Evolutionary conservation across 2,113 vertebrate genomes (phyloP).

Genomic region (Sprattus sprattus): DNA sequence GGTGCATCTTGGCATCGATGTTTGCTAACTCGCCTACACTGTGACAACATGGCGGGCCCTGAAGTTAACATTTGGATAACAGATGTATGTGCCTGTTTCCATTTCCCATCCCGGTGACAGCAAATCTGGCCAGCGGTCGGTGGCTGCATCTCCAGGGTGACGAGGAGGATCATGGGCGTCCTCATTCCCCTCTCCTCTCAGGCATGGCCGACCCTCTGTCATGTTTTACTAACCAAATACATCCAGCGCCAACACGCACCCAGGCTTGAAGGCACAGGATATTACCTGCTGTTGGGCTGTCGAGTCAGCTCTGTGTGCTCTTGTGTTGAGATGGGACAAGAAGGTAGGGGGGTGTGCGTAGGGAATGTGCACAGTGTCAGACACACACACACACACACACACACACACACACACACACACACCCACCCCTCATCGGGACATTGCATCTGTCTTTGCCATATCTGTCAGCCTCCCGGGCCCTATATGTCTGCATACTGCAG

Average conservation of each 20-base stretch:
- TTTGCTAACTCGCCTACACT: constrained; percentile 40
- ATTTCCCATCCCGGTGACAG: constrained; percentile 70
- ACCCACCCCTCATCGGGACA: neutral
- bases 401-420: constrained; percentile 26
- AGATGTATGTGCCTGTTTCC: constrained; percentile 68
- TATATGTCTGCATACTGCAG: neutral
- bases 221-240: constrained; percentile 74
- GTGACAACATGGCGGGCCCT: constrained; percentile 69
- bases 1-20: neutral
- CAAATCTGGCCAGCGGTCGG: constrained; percentile 59
- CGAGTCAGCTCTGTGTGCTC: constrained; percentile 68
- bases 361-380: neutral
- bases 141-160: constrained; percentile 63
- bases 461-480: constrained; percentile 15
- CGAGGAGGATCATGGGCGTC: constrained; percentile 66
- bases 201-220: constrained; percentile 75
- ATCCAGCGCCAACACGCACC: constrained; percentile 59
- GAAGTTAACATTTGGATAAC: constrained; percentile 79
- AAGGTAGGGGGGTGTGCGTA: constrained; percentile 33
- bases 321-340: constrained; percentile 55
- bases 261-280: constrained; percentile 69
- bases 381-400: neutral
- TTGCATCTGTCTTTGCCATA: constrained; percentile 25
- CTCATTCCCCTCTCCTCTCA: constrained; percentile 75
- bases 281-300: constrained; percentile 76